Percentiles rank a stretch among this genome's conserved stretches.
These are phyloP conservation scores for Zoanthus sociatus DNA, from an alignment of 92 coral and sea anemone species.

Conservation along the genomic window DNA sequence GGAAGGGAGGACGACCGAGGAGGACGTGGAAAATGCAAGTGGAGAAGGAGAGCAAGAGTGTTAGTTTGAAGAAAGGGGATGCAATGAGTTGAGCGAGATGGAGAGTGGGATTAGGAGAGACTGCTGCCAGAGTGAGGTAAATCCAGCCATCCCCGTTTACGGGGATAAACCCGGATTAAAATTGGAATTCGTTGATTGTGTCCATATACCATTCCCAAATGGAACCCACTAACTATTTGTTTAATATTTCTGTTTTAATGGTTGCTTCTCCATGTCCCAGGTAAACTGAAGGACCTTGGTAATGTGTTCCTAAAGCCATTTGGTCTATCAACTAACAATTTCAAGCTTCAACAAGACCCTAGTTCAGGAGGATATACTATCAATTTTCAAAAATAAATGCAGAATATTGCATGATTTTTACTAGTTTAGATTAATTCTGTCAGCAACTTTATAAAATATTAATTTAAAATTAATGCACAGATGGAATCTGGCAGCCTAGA, in stretches of 20 bases:
- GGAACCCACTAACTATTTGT: background rate
- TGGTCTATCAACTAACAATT: constrained; percentile 96
- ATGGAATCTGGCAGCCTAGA: background rate
- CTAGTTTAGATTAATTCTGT: background rate
- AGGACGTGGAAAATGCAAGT: too few relatives aligned
- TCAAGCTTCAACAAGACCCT: constrained; percentile 94
- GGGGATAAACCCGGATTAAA: too few relatives aligned
- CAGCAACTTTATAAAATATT: too few relatives aligned
- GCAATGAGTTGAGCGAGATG: too few relatives aligned
- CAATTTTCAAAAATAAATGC: constrained; percentile 80
- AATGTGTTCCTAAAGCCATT: constrained; percentile 97
- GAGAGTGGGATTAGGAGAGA: too few relatives aligned
- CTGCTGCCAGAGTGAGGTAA: too few relatives aligned
- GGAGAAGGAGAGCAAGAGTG: too few relatives aligned
- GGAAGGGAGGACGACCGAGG: too few relatives aligned
- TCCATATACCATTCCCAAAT: too few relatives aligned
- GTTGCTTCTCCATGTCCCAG: constrained; percentile 39
- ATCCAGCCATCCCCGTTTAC: too few relatives aligned
- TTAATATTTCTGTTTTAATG: background rate
- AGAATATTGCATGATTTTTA: background rate
- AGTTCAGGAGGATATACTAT: constrained; percentile 90
- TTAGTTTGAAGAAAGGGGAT: too few relatives aligned
- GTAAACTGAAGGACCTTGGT: constrained; percentile 97
- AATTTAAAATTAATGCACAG: background rate
- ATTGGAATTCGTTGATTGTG: too few relatives aligned